Evolutionary conservation across 2,113 vertebrate species (phyloP), one percentile per base, ranked within the genome.

Genomic region (Corapipo altera): DNA sequence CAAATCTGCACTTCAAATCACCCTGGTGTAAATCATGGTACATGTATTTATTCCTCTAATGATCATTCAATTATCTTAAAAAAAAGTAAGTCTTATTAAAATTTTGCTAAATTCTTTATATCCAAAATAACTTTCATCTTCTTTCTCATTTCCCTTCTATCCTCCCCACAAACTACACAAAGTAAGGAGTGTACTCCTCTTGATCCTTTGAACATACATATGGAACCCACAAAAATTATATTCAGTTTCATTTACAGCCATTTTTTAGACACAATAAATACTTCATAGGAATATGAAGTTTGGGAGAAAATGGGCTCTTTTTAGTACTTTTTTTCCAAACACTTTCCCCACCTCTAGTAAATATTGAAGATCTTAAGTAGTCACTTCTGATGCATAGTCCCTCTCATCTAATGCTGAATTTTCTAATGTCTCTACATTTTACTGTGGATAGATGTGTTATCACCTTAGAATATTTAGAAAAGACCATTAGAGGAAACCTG

Each of bases 101-200:
- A 19, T 57, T 74, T 61, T 57, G 5, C 4, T 44, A 21, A 22
- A 52, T 66, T 41, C 2, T 86, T 80, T 61, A 21, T 27, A 49
- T 64, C 10, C 80, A 8, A 24, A 65, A 55, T 73, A 61, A 57
- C 8, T 64, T 85, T 21, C 1, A 27, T 41, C 27, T 78, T 15
- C 9, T 54, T 81, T 79, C 6, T 51, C 18, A 5, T 76, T 65
- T 75, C 15, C 22, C 17, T 59, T 20, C 7, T 13, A 8, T 62
- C 35, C 8, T 93, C 14, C 23, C 5, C 24, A 49, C 11, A 49
- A 81, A 44, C 33, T 48, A 28, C 21, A 48, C 7, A 58, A 62
- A 52, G 3, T 23, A 49, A 73, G 13, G 4, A 21, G 4, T 8
- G 10, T 43, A 7, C 3, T 52, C 69, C 0, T 0, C 22, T 43